Evolutionary conservation across 1,140 invertebrate genomes (phyloP).

Genomic region (Megathymus violae): DNA sequence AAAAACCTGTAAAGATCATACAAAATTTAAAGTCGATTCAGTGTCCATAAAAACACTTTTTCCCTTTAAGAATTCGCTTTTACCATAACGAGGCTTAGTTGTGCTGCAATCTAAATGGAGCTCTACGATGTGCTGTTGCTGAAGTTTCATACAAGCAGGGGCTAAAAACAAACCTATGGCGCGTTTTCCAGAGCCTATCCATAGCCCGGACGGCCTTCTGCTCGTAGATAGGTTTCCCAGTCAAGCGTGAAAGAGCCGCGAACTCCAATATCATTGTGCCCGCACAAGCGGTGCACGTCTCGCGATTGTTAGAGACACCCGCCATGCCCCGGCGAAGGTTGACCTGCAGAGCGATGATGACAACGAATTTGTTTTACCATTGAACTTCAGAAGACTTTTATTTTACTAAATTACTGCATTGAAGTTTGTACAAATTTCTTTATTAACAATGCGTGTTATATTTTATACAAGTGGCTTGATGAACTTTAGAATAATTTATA

Average conservation of each 20-base stretch:
- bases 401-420: too few species aligned
- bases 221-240: slow-evolving; percentile 96
- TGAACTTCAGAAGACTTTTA: too few species aligned
- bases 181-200: slow-evolving; percentile 97
- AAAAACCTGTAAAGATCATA: too few species aligned
- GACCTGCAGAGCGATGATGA: slow-evolving; percentile 84
- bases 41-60: too few species aligned
- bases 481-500: too few species aligned
- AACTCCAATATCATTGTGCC: slow-evolving; percentile 99
- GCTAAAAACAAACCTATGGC: slow-evolving; percentile 87
- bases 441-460: too few species aligned
- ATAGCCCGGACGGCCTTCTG: slow-evolving; percentile 97
- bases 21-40: not conserved
- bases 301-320: slow-evolving; percentile 89
- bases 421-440: too few species aligned
- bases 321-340: slow-evolving; percentile 96
- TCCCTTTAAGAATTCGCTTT: too few species aligned
- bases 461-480: too few species aligned
- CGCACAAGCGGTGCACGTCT: slow-evolving; percentile 99
- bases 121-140: not conserved
- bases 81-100: too few species aligned
- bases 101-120: too few species aligned
- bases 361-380: not conserved
- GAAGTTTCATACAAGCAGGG: not conserved
- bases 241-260: slow-evolving; percentile 96